These are phyloP conservation scores for Epinephelus cyanopodus DNA, from an alignment of 2,113 vertebrate genomes.

Conservation along the genomic window DNA sequence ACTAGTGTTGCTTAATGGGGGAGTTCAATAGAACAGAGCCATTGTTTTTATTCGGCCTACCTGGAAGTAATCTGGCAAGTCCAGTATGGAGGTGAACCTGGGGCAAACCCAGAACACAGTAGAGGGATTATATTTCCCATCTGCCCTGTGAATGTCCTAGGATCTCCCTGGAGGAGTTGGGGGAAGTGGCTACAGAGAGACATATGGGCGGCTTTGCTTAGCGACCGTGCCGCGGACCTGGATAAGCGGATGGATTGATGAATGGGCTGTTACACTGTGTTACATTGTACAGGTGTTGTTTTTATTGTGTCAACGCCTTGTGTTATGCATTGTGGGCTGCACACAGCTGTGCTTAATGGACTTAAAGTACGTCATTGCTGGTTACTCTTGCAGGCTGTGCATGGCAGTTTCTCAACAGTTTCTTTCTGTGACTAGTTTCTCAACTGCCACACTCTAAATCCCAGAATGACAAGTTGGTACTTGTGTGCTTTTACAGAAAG, in stretches of 20 bases:
- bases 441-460: neutral
- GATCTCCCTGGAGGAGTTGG: neutral
- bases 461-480: neutral
- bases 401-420: neutral
- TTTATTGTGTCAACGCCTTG: constrained; percentile 20
- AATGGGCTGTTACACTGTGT: neutral
- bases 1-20: neutral
- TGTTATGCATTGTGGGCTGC: neutral
- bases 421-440: no score
- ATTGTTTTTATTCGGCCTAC: neutral
- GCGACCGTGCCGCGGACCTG: neutral
- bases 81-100: neutral
- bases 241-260: neutral
- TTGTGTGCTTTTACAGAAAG: constrained; percentile 8
- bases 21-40: neutral
- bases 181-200: neutral
- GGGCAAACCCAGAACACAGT: neutral
- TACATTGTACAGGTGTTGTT: constrained; percentile 28
- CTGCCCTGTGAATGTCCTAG: neutral
- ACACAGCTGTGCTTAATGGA: constrained; percentile 13
- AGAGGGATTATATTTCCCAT: neutral
- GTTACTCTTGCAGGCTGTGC: neutral
- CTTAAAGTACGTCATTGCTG: neutral
- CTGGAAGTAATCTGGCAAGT: neutral
- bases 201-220: neutral